Conservation (phyloP, 2,797 vertebrate species). For the Octomys mimax region DNA sequence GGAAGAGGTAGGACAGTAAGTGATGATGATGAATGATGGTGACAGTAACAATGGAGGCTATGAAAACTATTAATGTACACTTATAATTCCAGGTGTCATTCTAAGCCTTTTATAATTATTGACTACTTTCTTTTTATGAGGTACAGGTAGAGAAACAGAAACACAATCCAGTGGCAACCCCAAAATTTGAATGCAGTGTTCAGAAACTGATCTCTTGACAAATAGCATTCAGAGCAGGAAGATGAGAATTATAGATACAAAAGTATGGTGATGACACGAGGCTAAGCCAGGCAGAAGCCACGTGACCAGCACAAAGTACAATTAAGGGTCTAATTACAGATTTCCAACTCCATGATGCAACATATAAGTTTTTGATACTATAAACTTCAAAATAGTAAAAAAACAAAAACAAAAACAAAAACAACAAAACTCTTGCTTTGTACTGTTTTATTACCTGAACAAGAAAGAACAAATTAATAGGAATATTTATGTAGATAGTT, state of each 20-base stretch:
- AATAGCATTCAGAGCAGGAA: neutral
- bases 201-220: slow-evolving; percentile 10
- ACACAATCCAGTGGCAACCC: neutral
- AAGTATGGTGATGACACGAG: too few species aligned
- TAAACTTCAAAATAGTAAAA: neutral
- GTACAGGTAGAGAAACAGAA: neutral
- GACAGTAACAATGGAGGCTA: too few species aligned
- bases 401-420: neutral
- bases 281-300: neutral
- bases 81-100: neutral
- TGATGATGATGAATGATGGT: too few species aligned
- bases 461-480: neutral
- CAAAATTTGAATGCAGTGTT: neutral
- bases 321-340: neutral
- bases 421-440: neutral
- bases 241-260: neutral
- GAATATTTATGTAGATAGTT: neutral
- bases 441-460: neutral
- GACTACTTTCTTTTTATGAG: neutral
- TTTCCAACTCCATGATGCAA: neutral
- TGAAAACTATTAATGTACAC: neutral
- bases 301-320: neutral
- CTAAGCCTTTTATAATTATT: neutral
- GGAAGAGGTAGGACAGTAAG: neutral
- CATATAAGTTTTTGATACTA: neutral